phyloP scores from a whole-genome alignment of 2,888 invertebrate genomes.

The Sympetrum striolatum region DNA sequence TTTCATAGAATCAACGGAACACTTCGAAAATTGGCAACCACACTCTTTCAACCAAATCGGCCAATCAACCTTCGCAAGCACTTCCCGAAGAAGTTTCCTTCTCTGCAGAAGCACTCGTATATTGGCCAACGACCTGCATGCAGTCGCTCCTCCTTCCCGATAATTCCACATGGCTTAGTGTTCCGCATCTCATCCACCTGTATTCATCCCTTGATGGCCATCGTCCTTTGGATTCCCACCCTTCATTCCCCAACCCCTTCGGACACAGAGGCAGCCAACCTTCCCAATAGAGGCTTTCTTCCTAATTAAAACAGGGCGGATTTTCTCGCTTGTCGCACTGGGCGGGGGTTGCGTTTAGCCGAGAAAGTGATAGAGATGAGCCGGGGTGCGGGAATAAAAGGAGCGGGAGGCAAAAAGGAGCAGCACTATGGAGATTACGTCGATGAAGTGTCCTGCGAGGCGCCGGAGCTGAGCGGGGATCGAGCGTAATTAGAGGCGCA shows the following conservation, averaged over 20 bases:
- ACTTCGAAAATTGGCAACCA: too few species aligned
- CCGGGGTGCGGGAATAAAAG: not conserved
- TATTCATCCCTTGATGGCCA: not conserved
- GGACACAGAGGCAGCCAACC: not conserved
- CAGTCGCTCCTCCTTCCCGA: too few species aligned
- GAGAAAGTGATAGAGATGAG: not conserved
- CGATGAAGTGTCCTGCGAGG: slow-evolving; percentile 9
- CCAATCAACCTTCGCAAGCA: too few species aligned
- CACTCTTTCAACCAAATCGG: too few species aligned
- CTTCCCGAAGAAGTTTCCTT: too few species aligned
- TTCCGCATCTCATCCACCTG: not conserved
- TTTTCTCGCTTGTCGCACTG: slow-evolving; percentile 2
- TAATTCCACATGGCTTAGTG: too few species aligned
- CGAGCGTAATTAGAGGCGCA: not conserved
- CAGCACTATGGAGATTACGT: not conserved
- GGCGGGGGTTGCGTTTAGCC: not conserved
- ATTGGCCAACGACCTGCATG: too few species aligned
- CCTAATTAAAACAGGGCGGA: slow-evolving; percentile 35
- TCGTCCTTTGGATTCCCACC: not conserved
- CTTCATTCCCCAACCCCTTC: not conserved
- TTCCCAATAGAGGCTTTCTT: slow-evolving; percentile 38
- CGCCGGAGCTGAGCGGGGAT: not conserved
- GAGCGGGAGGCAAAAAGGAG: not conserved
- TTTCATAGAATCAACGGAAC: too few species aligned
- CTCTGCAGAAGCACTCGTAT: too few species aligned